Base-by-base conservation (phyloP, 35 echinoderm and acorn worm genomes). In the Acanthaster planci region DNA sequence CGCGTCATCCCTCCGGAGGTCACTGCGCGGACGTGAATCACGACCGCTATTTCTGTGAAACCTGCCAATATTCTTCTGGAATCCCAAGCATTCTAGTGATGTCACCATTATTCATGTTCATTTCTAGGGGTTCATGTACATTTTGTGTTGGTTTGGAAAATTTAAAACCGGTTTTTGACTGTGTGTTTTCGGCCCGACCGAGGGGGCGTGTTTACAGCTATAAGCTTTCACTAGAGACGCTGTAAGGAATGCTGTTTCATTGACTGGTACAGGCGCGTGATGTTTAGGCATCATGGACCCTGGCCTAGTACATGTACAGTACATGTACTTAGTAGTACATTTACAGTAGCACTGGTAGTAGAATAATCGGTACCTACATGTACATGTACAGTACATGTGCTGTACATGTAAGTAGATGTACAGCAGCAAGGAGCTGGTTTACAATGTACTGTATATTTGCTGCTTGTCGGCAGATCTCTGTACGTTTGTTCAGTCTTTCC, bases 1-100 rank as follows among this genome's bases (percentile, higher is more conserved):
- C 64, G 64, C 64, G 64, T 72, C 64, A 72, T 72, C 64, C 64
- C 64, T 72, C 64, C 64, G 64, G 64, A 72, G 64, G 64, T 72
- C 64, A 72, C 19, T 14, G 1, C 64, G 26, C 3, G 22, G 60
- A 23, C 26, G 64, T 26, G 23, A 34, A 72, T 72, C 34, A 26
- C 14, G 23, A 34, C 3, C 64, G 2, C 64, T 72, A 72, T 72
- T 72, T 72, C 64, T 72, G 64, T 29, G 64, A 72, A 72, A 72
- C 64, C 7, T 8, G 64, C 2, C 64, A 72, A 72, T 72, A n/a
- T 72, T 72, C 64, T 34, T 31, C 19, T 27, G 64, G 64, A 72
- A 72, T 72, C 34, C 64, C 64, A 72, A 26, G 26, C 26, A 36
- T 34, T 72, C 34, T 31, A 9, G 14, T 35, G 26, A 72, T 72